These are phyloP conservation scores for Scarus forsteni DNA, from an alignment of 2,797 vertebrate species.

Conservation along the genomic window DNA sequence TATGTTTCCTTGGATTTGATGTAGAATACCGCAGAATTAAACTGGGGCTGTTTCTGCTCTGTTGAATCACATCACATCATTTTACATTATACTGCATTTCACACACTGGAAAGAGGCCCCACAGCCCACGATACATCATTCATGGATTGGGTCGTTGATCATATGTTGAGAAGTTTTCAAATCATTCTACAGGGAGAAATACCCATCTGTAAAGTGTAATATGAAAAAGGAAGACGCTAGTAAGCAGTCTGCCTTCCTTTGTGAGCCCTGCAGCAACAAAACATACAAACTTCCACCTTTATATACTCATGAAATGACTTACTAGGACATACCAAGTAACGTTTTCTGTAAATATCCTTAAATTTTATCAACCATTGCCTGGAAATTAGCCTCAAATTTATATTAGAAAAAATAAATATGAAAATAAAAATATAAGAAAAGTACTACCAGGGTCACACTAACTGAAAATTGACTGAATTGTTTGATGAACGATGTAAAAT, in stretches of 20 bases:
- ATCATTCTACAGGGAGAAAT: constrained; percentile 8
- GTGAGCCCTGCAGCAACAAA: not conserved
- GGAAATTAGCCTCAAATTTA: too few relatives aligned
- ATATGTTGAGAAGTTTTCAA: constrained; percentile 17
- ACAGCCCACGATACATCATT: constrained; percentile 37
- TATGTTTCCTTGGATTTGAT: constrained; percentile 6
- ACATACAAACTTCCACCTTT: constrained; percentile 2
- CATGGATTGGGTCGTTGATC: constrained; percentile 29
- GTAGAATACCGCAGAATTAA: constrained; percentile 38
- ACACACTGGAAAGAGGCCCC: constrained; percentile 23
- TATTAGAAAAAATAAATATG: too few relatives aligned
- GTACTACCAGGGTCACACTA: too few relatives aligned
- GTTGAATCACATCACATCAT: constrained; percentile 61
- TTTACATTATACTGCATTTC: constrained; percentile 46
- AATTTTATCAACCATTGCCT: too few relatives aligned
- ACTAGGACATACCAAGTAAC: not conserved
- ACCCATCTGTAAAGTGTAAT: constrained; percentile 15
- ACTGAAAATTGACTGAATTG: too few relatives aligned
- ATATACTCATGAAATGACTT: not conserved
- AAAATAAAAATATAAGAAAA: too few relatives aligned
- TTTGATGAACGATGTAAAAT: too few relatives aligned
- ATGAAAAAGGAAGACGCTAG: not conserved
- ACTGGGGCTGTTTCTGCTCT: constrained; percentile 51
- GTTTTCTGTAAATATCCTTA: too few relatives aligned
- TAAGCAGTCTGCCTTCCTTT: not conserved